Conservation (phyloP, 2,888 invertebrate species). For the Calameuta filiformis region DNA sequence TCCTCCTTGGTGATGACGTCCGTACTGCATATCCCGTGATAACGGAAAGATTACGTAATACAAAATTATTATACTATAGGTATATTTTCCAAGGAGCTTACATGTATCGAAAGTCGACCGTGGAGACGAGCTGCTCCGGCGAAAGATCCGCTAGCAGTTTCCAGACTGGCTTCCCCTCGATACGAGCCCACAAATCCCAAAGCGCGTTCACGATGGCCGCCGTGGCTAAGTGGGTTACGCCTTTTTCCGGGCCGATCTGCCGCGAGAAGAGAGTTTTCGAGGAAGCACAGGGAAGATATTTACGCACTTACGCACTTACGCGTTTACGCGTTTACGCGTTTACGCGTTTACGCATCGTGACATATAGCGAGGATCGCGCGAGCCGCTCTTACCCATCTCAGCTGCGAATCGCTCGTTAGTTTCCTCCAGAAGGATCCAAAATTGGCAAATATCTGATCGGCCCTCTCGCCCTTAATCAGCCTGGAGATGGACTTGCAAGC, state of each 20-base stretch:
- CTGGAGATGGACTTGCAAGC: constrained; percentile 79
- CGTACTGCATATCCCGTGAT: constrained; percentile 70
- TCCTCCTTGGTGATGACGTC: constrained; percentile 87
- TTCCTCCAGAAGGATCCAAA: constrained; percentile 85
- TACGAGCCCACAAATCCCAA: constrained; percentile 92
- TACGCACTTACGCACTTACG: too few relatives aligned
- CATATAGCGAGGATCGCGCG: too few relatives aligned
- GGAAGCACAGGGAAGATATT: too few relatives aligned
- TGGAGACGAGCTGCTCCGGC: constrained; percentile 85
- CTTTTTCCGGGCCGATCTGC: constrained; percentile 91
- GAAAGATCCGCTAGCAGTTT: constrained; percentile 84
- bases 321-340: too few relatives aligned
- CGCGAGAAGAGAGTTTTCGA: too few relatives aligned
- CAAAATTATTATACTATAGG: background rate
- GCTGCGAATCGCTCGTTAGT: constrained; percentile 87
- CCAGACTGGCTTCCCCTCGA: constrained; percentile 89
- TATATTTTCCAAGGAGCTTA: constrained; percentile 35
- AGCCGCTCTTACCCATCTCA: constrained; percentile 82
- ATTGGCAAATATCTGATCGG: constrained; percentile 78
- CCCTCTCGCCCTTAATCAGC: constrained; percentile 77
- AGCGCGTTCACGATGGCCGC: constrained; percentile 90
- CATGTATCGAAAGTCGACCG: constrained; percentile 86
- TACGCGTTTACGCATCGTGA: too few relatives aligned
- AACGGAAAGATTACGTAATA: background rate
- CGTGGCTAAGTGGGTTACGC: constrained; percentile 87